Conservation (phyloP, 2,113 vertebrate species). For the Oxyruncus cristatus region DNA sequence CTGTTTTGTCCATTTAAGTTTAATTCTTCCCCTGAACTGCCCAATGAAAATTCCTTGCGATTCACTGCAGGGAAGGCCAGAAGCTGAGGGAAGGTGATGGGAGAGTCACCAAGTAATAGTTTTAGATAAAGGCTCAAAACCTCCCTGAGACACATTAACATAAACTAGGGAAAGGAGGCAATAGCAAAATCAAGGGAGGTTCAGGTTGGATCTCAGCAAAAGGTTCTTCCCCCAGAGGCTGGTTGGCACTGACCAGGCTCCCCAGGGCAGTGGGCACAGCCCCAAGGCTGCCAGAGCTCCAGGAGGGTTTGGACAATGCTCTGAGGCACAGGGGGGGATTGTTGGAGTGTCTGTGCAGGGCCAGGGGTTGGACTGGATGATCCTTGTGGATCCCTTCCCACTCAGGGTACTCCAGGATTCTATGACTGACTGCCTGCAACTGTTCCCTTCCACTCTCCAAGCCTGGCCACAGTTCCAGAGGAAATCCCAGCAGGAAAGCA, state of each 20-base stretch:
- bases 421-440: not conserved
- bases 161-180: not conserved
- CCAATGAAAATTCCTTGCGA: not conserved
- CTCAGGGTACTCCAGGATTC: not conserved
- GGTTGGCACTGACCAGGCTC: not conserved
- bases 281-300: not conserved
- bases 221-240: not conserved
- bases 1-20: not conserved
- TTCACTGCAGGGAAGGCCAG: not conserved
- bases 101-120: not conserved
- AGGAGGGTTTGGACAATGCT: not conserved
- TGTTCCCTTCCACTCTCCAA: not conserved
- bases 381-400: not conserved
- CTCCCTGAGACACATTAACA: not conserved
- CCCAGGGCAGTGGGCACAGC: not conserved
- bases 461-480: not conserved
- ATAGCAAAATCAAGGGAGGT: not conserved
- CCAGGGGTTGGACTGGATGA: not conserved
- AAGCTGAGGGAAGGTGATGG: not conserved
- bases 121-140: not conserved
- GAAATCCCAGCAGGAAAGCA: not conserved
- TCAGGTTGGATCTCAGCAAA: not conserved
- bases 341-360: not conserved
- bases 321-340: not conserved
- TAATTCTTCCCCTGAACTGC: not conserved